Percentiles rank a stretch among this genome's conserved stretches.
These are phyloP conservation scores for Diplogasteroides magnus DNA, from an alignment of 1,140 invertebrate genomes.

Conservation along the genomic window DNA sequence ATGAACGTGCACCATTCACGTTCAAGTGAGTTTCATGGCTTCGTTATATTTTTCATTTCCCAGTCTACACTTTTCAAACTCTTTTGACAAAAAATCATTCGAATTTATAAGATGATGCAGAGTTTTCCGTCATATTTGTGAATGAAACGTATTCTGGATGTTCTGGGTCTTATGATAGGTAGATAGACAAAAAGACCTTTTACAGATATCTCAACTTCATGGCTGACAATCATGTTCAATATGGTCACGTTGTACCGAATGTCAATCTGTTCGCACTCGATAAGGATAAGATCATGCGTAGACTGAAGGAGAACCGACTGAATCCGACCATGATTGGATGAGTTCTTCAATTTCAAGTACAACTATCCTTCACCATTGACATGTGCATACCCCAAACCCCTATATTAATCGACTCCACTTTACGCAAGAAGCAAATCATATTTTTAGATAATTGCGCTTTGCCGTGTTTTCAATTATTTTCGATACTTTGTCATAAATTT, in stretches of 20 bases:
- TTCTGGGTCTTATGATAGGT: too few relatives aligned
- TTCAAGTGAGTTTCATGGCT: not conserved
- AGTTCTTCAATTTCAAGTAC: not conserved
- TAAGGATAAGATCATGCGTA: constrained; percentile 34
- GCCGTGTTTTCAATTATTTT: too few relatives aligned
- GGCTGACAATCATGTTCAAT: constrained; percentile 34
- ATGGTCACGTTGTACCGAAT: constrained; percentile 36
- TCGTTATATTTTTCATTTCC: not conserved
- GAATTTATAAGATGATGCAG: too few relatives aligned
- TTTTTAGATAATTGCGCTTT: not conserved
- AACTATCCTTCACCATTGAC: not conserved
- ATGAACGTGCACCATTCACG: too few relatives aligned
- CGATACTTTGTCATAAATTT: not conserved
- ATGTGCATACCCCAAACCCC: too few relatives aligned
- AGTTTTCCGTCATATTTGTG: too few relatives aligned
- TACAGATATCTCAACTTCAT: constrained; percentile 31
- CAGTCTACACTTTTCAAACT: not conserved
- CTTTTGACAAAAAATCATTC: too few relatives aligned
- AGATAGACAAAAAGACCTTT: not conserved
- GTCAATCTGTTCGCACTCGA: constrained; percentile 29
- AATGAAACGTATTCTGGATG: too few relatives aligned
- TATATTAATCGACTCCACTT: not conserved
- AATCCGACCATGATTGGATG: constrained; percentile 35
- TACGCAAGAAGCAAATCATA: not conserved
- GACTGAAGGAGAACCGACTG: constrained; percentile 23